Base-by-base conservation (phyloP, 2,113 vertebrate genomes). In the Spheniscus mendiculus region DNA sequence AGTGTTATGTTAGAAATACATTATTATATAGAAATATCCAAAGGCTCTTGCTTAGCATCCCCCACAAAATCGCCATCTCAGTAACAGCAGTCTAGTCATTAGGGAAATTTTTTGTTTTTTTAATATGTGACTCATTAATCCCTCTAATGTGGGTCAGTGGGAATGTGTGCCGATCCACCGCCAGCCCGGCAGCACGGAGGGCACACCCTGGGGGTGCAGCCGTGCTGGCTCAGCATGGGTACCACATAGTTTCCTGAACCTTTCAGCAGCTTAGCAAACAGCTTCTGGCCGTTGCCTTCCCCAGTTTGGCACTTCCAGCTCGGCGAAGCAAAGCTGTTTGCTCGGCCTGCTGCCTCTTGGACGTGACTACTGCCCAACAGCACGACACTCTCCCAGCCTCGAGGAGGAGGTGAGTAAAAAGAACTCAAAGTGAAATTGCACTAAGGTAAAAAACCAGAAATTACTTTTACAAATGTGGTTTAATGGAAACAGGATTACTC, bases 321-420 rank as follows among this genome's bases (percentile, higher is more conserved):
- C 0, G 0, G 22, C 29, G 69, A n/a, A 89, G 21, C 15, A 61
- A 83, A 89, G 53, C 71, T 55, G 17, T 74, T 85, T 67, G 21
- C 74, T 87, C 26, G 7, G 18, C 26, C 87, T 76, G 50, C 30
- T 83, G 55, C 49, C 52, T 72, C 63, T 65, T 52, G 38, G 76
- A 50, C 5, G 5, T 53, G 49, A 25, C 44, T 36, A 11, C 20
- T 52, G 66, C 44, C 58, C 83, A 21, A 15, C 23, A 85, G 16
- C 38, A 29, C 0, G 5, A 47, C 3, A 4, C 26, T 22, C 15
- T 69, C 34, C 49, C 15, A 72, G 0, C 53, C n/a, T 70, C 0
- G 0, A 34, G 23, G 12, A 73, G 11, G 12, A 65, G 22, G 27
- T 38, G 26, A 89, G 66, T 19, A 52, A 50, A 16, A 21, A 38